A percentile compares a stretch with the other conserved stretches of the same genome.
Conservation (phyloP, 1,140 invertebrate genomes). For the Agrypnia vestita region DNA sequence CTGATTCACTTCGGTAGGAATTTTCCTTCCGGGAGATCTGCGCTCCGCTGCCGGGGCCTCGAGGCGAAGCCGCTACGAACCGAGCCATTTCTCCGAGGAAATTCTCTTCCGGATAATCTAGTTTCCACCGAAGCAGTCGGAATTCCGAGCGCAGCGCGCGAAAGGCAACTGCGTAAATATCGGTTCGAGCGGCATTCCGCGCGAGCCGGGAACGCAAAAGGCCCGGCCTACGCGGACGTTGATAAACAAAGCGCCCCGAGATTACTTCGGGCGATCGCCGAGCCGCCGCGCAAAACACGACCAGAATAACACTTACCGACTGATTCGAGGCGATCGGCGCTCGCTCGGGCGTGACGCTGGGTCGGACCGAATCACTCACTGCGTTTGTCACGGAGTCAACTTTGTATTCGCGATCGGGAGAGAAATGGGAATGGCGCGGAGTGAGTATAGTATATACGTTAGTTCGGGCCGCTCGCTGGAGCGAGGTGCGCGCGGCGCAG, state of each 20-base stretch:
- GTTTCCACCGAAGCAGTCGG: background rate
- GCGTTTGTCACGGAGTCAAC: slow-evolving; percentile 3
- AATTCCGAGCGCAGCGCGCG: background rate
- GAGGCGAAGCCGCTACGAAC: background rate
- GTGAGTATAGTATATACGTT: slow-evolving; percentile 1
- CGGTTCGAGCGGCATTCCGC: too few species aligned
- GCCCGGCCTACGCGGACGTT: slow-evolving; percentile 10
- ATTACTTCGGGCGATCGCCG: background rate
- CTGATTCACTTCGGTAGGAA: background rate
- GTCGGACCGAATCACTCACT: slow-evolving; percentile 14
- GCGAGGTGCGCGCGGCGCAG: background rate
- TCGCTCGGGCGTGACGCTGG: background rate
- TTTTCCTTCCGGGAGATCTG: background rate
- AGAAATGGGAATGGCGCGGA: background rate
- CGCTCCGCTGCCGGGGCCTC: slow-evolving; percentile 1
- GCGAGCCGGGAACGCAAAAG: slow-evolving; percentile 5
- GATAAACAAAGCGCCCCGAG: slow-evolving; percentile 30
- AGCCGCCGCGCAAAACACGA: background rate
- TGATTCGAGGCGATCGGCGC: background rate
- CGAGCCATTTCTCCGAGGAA: background rate
- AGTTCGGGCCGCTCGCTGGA: background rate
- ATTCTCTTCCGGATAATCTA: background rate
- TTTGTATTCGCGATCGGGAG: slow-evolving; percentile 22
- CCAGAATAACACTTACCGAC: slow-evolving; percentile 12
- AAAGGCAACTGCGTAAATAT: slow-evolving; percentile 27